phyloP scores from a whole-genome alignment of 2,888 invertebrate genomes.

The Protodeltote pygarga region DNA sequence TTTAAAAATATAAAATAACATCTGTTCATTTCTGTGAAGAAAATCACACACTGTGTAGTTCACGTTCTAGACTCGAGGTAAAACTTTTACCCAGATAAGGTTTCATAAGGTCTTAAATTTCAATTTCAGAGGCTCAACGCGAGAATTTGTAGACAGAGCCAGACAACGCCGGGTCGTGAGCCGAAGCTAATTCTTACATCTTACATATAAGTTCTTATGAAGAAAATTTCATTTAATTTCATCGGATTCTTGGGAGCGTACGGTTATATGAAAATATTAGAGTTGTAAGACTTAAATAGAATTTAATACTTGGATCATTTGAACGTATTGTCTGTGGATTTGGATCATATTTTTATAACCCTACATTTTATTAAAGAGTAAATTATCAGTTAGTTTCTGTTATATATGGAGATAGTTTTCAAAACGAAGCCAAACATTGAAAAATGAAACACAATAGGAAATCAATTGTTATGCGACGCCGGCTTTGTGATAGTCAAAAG shows the following conservation, averaged over 20 bases:
- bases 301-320: conserved; percentile 20
- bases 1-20: no score
- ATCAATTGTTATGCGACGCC: no score
- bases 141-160: conserved; percentile 56
- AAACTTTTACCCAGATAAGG: conserved; percentile 52
- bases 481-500: no score
- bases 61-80: conserved; percentile 31
- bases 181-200: conserved; percentile 60
- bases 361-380: no score
- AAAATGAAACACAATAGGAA: no score
- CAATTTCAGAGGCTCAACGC: conserved; percentile 77
- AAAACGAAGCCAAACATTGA: no score
- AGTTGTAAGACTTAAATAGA: conserved; percentile 16
- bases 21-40: no score
- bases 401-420: no score
- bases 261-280: conserved; percentile 11
- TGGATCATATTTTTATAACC: no score
- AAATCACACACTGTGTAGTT: background rate
- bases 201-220: conserved; percentile 51
- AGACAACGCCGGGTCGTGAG: conserved; percentile 59
- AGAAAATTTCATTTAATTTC: conserved; percentile 51
- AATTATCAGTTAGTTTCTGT: no score
- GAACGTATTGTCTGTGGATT: conserved; percentile 1
- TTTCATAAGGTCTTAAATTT: conserved; percentile 76
- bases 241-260: conserved; percentile 28